Base-by-base conservation (phyloP, 2,797 vertebrate genomes). In the Euthynnus affinis region DNA sequence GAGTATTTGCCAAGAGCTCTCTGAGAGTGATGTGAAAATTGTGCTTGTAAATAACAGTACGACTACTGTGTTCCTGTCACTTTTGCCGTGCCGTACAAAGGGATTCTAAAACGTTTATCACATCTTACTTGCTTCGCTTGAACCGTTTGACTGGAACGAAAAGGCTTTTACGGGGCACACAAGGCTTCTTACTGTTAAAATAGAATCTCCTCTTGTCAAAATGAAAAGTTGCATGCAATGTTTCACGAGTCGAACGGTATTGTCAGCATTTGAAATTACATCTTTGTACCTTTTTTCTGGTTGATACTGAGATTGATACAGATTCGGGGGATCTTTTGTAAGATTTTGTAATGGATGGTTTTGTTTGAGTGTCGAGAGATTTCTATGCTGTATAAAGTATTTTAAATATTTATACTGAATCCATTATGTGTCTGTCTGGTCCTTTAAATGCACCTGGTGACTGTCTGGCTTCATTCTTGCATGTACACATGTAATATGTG, bases 381-480 rank as follows among this genome's bases (percentile, higher is more conserved):
- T 96, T 96, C 90, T 96, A 95, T 92, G 91, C 90, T 95, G 94
- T 95, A 94, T 92, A 94, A 94, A 93, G 86, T 93, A 94, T 95
- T 95, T 95, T 91, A 95, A 94, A 95, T 94, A 95, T 95, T 95
- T 95, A 95, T 94, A 95, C 85, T 82, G 68, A 94, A 93, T 84
- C 74, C 63, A 85, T 82, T 68, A 71, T 71, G 88, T 74, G 76
- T 94, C 91, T 87, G 92, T 86, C 87, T 95, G 86, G 60, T 94
- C 71, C 68, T 88, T 91, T 0, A 66, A 53, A 58, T 20, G 18
- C 71, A 82, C 65, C 78, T 71, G 56, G 13, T 48, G 37, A 60
- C 65, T 40, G 75, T 85, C 83, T 89, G 79, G 32, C 5, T 60
- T 78, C 9, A 70, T 59, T 58, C 29, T 0, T 34, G 40, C 40